Conservation (phyloP, 2,113 vertebrate species). For the Pao palembangensis region DNA sequence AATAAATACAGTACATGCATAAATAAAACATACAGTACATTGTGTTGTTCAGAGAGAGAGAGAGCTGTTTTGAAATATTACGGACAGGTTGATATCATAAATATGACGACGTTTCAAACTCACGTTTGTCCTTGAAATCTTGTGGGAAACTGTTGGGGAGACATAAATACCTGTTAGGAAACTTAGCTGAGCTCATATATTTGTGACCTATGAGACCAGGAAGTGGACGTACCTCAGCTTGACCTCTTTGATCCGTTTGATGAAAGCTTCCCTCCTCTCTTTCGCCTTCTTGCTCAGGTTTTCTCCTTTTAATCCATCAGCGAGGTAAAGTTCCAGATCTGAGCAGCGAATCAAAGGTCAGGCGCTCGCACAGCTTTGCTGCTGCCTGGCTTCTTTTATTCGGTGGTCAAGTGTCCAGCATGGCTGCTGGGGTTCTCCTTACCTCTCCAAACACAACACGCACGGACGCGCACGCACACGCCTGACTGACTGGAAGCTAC, state of each 20-base stretch:
- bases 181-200: no score
- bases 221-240: conserved; percentile 61
- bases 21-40: no score
- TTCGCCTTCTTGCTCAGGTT: conserved; percentile 90
- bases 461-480: background rate
- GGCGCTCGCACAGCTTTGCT: background rate
- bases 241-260: conserved; percentile 88
- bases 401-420: background rate
- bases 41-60: no score
- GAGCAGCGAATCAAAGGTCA: conserved; percentile 6
- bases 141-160: conserved; percentile 80
- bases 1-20: no score
- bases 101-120: conserved; percentile 34
- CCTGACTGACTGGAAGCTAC: background rate
- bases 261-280: conserved; percentile 83
- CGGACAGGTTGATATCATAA: background rate
- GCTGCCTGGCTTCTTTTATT: background rate
- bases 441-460: background rate
- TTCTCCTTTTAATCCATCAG: conserved; percentile 84
- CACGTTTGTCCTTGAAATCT: conserved; percentile 87
- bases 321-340: conserved; percentile 88
- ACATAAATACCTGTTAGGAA: conserved; percentile 16
- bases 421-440: background rate
- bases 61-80: no score
- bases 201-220: no score